phyloP scores from a whole-genome alignment of 2,888 invertebrate genomes.

The Ophioninae sp. region DNA sequence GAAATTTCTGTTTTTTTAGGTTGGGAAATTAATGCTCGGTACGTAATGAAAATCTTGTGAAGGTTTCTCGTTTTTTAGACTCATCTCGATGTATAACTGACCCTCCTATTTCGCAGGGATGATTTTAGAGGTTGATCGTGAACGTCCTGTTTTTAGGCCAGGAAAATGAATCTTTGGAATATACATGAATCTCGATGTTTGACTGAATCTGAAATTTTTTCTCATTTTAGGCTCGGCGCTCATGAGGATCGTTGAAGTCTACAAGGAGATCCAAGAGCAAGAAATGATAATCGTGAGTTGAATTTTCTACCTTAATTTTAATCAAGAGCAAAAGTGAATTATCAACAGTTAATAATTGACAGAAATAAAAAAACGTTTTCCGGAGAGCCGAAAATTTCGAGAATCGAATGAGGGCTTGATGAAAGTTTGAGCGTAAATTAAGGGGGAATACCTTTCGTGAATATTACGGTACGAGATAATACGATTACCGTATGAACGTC shows the following conservation, averaged over 20 bases:
- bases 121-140: too few relatives aligned
- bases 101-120: too few relatives aligned
- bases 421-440: background rate
- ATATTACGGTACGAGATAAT: constrained; percentile 21
- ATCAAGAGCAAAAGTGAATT: too few relatives aligned
- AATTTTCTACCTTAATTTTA: background rate
- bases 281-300: constrained; percentile 95
- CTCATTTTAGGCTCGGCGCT: constrained; percentile 90
- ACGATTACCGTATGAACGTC: constrained; percentile 17
- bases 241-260: constrained; percentile 95
- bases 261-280: constrained; percentile 96
- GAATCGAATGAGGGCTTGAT: too few relatives aligned
- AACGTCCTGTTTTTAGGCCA: background rate
- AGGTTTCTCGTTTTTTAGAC: too few relatives aligned
- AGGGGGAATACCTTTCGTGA: constrained; percentile 6
- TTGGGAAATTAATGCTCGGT: too few relatives aligned
- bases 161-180: too few relatives aligned
- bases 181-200: background rate
- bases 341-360: too few relatives aligned
- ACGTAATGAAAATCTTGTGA: too few relatives aligned
- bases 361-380: too few relatives aligned
- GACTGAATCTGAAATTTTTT: background rate
- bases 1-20: background rate
- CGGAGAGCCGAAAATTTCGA: too few relatives aligned
- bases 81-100: too few relatives aligned